Conservation (phyloP, 2,113 vertebrate genomes). For the human (Homo sapiens) region GRCh38 chr3:176549501-176550000, state of each 20-base stretch:
- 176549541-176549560: background rate
- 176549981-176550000: background rate
- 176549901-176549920: background rate
- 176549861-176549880: background rate
- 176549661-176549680: constrained; percentile 47
- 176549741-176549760: background rate
- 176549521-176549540: constrained; percentile 50
- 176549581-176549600: constrained; percentile 51
- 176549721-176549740: constrained; percentile 40
- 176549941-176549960: background rate
- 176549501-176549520: constrained; percentile 67
- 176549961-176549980: background rate
- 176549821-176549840: background rate
- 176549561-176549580: constrained; percentile 33
- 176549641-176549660: background rate
- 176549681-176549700: background rate
- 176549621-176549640: constrained; percentile 62
- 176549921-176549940: background rate
- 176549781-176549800: constrained; percentile 2
- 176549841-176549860: background rate
- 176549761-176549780: constrained; percentile 2
- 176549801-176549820: background rate
- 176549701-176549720: constrained; percentile 15
- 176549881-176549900: background rate
- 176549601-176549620: constrained; percentile 54